Conservation (phyloP, 1,140 invertebrate genomes). For the Penaeus japonicus region DNA sequence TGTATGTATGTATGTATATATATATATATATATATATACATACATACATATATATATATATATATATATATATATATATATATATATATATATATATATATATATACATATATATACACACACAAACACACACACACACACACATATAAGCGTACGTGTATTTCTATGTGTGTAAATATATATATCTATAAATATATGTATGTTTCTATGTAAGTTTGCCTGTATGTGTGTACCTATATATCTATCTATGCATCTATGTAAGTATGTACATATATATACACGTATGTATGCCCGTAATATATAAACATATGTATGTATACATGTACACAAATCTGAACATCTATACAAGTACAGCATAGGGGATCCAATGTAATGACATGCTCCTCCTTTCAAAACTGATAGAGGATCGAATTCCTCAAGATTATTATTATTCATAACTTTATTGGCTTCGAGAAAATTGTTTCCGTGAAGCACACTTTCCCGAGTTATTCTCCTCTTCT, state of each 20-base stretch:
- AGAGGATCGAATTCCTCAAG: no score
- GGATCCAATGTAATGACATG: no score
- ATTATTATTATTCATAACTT: no score
- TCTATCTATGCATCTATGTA: neutral
- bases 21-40: neutral
- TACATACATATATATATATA: neutral
- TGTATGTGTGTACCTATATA: neutral
- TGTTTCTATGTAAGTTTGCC: neutral
- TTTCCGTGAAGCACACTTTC: no score
- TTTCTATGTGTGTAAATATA: neutral
- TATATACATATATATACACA: neutral
- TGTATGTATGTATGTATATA: neutral
- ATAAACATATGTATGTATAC: no score
- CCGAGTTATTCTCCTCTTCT: no score
- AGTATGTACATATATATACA: conserved; percentile 7
- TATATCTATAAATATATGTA: neutral
- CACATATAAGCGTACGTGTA: neutral
- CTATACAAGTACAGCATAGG: no score
- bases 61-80: neutral
- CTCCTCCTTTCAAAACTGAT: no score
- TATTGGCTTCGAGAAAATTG: no score
- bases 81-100: conserved; percentile 1
- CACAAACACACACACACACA: conserved; percentile 3
- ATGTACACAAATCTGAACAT: no score
- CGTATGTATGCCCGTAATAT: neutral